Evolutionary conservation across 53 echinoderm and acorn worm species (phyloP).

Genomic region (Temnopleurus reevesii): DNA sequence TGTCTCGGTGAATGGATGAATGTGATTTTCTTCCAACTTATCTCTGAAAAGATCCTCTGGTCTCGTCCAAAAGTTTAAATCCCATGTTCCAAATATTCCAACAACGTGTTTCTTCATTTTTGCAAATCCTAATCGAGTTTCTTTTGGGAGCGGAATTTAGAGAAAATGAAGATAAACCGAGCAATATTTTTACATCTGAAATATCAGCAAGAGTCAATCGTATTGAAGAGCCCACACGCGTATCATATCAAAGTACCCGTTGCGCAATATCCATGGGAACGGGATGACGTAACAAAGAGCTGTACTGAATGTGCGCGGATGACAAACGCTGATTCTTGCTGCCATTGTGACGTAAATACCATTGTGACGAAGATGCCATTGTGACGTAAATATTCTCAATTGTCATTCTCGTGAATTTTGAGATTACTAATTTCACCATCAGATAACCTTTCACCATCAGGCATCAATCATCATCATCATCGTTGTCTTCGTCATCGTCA

Average conservation of each 20-base stretch:
- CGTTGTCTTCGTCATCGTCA: background rate
- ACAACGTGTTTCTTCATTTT: constrained; percentile 61
- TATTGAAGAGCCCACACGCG: background rate
- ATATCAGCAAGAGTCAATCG: background rate
- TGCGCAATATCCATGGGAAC: background rate
- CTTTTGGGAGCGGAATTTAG: background rate
- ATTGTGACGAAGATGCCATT: background rate
- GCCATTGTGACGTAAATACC: background rate
- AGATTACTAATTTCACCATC: background rate
- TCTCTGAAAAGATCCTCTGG: constrained; percentile 81
- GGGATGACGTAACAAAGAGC: background rate
- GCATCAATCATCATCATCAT: background rate
- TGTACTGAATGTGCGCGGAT: background rate
- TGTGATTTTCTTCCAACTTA: constrained; percentile 82
- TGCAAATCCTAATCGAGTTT: background rate
- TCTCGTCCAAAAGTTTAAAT: constrained; percentile 69
- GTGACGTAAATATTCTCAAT: background rate
- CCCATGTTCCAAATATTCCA: constrained; percentile 88
- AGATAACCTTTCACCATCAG: background rate
- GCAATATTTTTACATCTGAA: background rate
- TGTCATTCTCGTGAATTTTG: background rate
- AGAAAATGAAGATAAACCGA: background rate
- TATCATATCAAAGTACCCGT: background rate
- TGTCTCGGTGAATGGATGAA: constrained; percentile 88
- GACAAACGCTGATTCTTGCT: background rate